Evolutionary conservation across 2,113 vertebrate species (phyloP), one percentile per base, ranked within the genome.

Genomic region (Irena cyanogastra): DNA sequence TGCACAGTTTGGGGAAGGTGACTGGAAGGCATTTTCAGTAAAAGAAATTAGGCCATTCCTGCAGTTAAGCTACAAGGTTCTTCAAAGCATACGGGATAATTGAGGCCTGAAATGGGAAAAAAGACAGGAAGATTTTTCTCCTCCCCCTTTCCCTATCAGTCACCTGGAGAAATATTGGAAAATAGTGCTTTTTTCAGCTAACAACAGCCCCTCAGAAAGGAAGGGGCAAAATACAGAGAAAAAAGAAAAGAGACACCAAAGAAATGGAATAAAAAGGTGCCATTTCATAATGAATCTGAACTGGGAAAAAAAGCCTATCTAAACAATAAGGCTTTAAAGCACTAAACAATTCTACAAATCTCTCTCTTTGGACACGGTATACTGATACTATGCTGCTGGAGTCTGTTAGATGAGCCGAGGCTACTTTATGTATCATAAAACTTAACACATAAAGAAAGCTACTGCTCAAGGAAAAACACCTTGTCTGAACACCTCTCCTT

Each of bases 61-160:
- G 61, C 60, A 70, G 89, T 93, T 91, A 95, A 97, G 61, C 52
- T 81, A 88, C 69, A 78, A 6, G 26, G 64, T 61, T 96, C 84
- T 96, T 95, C 83, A 92, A 97, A 95, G 93, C 19, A 7, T 47
- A 84, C 19, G 65, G 90, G 97, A 95, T 94, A 97, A 98, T 63
- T 94, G 90, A 93, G 60, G 76, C 59, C 88, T 96, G 79, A 97
- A 95, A 91, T 77, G 39, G 82, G 49, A 87, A 78, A 85, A 90
- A 93, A 78, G 44, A 82, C 87, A 79, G 65, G 16, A 47, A 75
- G 31, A 39, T 54, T 71, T 90, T 14, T 13, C 78, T 44, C 59
- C 53, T 85, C 83, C 49, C 39, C 52, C 72, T 57, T 72, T 53
- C 39, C 28, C 37, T 72, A 79, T 42, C 88, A 87, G 79, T 93